Base-by-base conservation (phyloP, 2,888 invertebrate genomes). In the Hipparchia sbordonii region DNA sequence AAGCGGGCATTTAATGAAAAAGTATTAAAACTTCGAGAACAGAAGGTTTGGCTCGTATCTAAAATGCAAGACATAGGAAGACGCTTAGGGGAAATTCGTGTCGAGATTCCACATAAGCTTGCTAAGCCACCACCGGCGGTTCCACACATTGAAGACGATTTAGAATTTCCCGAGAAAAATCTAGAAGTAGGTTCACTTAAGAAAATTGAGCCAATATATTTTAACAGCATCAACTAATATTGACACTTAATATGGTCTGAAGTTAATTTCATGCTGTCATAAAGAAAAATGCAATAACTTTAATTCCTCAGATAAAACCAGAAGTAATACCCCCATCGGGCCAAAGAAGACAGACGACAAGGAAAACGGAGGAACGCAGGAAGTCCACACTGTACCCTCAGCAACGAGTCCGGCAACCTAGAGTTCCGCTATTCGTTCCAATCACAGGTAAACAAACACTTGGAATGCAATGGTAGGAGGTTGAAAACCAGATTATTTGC, bases 111-210 rank as follows among this genome's bases (percentile, higher is more conserved):
- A 0, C 81, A 87, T 6, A 87, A 88, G 12, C 81, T 89, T 75
- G 89, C 87, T 0, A 92, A 91, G 77, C 77, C 85, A 1, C 88
- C 94, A 0, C 95, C 95, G 0, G 72, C 82, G 0, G 77, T 94
- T 52, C 95, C 95, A 0, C 79, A 82, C 2, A 89, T 95, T 46
- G 93, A 95, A 75, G 83, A 91, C 0, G 89, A 94, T 2, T 78
- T 94, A 1, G 95, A 96, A 80, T 95, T 95, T 79, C 95, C 95
- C 0, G 96, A 96, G 78, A 93, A 86, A 71, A 88, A 95, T 79
- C 85, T 95, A 45, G 89, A 95, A 87, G 95, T 95, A 69, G 13
- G 8, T 4, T 2, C 2, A 8, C 23, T 2, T 33, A 5, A 7
- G 8, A 10, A 54, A 57, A 33, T 8, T 57, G 9, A 9, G 6